Evolutionary conservation across 2,113 vertebrate species (phyloP).

Genomic region (Nibea coibor): DNA sequence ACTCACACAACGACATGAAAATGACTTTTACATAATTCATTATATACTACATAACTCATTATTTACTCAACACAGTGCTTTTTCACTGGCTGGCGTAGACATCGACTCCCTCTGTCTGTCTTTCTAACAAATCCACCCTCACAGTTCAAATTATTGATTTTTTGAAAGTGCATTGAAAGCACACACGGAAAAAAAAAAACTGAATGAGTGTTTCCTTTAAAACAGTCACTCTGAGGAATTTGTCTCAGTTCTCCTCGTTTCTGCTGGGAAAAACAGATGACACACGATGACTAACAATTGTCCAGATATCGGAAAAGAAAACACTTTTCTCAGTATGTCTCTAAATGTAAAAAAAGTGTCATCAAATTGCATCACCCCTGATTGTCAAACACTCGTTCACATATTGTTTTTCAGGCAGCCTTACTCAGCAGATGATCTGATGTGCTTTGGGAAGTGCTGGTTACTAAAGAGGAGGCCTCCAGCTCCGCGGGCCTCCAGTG

Average conservation of each 20-base stretch:
- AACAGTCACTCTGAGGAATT: not conserved
- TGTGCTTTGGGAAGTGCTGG: not conserved
- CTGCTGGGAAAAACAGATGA: not conserved
- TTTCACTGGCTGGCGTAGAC: not conserved
- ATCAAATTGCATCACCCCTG: not conserved
- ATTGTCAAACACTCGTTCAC: not conserved
- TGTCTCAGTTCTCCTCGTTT: not conserved
- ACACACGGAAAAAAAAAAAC: not conserved
- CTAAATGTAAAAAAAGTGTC: not conserved
- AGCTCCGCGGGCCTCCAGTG: not conserved
- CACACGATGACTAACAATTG: not conserved
- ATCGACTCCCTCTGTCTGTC: not conserved
- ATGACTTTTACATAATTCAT: not conserved
- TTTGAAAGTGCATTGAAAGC: not conserved
- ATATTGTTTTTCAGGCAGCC: not conserved
- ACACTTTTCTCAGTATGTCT: not conserved
- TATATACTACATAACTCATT: not conserved
- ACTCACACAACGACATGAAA: not conserved
- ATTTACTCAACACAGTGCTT: not conserved
- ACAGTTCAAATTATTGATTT: not conserved
- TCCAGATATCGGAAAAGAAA: not conserved
- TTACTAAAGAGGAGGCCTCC: slow-evolving; percentile 11
- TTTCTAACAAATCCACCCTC: not conserved
- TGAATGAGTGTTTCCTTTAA: not conserved
- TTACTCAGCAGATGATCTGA: not conserved